Conservation (phyloP, 1,140 invertebrate species). For the Eurosta solidaginis region DNA sequence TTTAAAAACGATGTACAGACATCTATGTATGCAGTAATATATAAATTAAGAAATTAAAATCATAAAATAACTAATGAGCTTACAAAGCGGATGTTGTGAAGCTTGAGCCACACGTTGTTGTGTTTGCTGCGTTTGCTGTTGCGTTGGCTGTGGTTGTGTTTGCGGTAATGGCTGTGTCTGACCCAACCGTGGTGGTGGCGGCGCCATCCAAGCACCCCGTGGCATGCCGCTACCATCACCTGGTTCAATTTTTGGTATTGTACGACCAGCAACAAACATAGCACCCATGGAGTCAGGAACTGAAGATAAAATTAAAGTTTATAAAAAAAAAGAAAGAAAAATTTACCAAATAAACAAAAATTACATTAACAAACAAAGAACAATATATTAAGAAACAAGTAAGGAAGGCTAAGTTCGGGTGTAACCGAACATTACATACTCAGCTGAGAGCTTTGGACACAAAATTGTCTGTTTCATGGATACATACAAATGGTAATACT, state of each 20-base stretch:
- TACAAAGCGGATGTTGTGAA: conserved; percentile 65
- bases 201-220: conserved; percentile 56
- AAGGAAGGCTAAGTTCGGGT: too few relatives aligned
- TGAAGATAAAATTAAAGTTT: conserved; percentile 36
- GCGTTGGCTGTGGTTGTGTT: conserved; percentile 39
- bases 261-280: conserved; percentile 60
- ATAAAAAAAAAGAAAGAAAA: conserved; percentile 37
- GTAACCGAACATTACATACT: too few relatives aligned
- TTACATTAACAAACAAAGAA: conserved; percentile 19
- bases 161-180: conserved; percentile 35
- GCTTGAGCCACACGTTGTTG: conserved; percentile 52
- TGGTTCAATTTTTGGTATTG: conserved; percentile 63
- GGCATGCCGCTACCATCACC: conserved; percentile 47
- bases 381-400: neutral
- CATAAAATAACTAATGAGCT: conserved; percentile 63
- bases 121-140: conserved; percentile 41
- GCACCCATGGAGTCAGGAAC: conserved; percentile 61
- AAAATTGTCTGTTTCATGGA: too few relatives aligned
- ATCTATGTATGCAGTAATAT: too few relatives aligned
- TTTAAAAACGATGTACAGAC: too few relatives aligned
- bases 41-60: conserved; percentile 21
- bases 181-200: conserved; percentile 45
- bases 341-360: conserved; percentile 30
- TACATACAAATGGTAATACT: too few relatives aligned
- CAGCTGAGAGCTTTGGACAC: too few relatives aligned